Evolutionary conservation across 2,113 vertebrate genomes (phyloP).

Genomic region (Fregata magnificens): DNA sequence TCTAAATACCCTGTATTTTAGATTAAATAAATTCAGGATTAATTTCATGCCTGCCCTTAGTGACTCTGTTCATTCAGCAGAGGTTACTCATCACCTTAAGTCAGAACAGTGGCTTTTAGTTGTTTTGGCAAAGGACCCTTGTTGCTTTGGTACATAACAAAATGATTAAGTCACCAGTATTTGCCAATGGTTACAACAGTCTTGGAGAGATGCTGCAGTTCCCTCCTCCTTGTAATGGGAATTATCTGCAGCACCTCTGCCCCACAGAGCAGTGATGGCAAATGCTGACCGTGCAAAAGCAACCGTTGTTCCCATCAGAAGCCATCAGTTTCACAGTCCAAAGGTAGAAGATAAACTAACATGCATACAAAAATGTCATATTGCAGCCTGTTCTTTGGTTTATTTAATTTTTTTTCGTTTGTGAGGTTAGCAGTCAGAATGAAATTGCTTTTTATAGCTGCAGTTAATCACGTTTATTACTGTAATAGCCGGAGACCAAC

Average conservation of each 20-base stretch:
- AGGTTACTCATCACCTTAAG: neutral
- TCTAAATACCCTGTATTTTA: neutral
- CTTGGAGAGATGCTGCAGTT: neutral
- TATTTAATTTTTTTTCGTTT: neutral
- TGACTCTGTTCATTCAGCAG: neutral
- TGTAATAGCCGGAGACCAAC: neutral
- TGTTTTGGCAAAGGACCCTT: neutral
- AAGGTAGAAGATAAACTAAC: neutral
- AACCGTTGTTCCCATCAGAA: neutral
- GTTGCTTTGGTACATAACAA: neutral
- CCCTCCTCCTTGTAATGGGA: neutral
- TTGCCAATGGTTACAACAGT: neutral
- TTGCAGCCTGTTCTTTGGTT: neutral
- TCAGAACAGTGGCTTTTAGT: neutral
- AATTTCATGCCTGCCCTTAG: neutral
- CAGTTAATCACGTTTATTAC: slow-evolving; percentile 22
- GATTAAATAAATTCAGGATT: neutral
- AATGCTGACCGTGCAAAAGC: neutral
- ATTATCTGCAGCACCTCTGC: neutral
- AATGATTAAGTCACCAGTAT: neutral
- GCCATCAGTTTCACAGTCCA: neutral
- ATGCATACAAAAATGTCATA: neutral
- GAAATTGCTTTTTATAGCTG: slow-evolving; percentile 36
- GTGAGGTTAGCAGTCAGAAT: slow-evolving; percentile 9
- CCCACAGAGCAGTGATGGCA: neutral